These are phyloP conservation scores for Leptinotarsa peninsularis DNA, from an alignment of 2,888 invertebrate species.

Conservation along the genomic window DNA sequence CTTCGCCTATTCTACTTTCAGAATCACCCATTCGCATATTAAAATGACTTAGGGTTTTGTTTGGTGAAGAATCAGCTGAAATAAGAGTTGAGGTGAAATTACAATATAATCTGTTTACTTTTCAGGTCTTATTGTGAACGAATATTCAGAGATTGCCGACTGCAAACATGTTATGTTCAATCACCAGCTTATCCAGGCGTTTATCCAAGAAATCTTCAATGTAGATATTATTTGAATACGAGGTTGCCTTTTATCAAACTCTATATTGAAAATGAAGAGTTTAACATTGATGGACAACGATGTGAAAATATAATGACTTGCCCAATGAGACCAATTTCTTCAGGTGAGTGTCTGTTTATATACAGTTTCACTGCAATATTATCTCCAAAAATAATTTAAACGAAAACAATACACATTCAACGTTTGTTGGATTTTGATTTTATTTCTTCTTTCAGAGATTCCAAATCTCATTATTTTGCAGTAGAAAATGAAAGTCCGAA, in stretches of 20 bases:
- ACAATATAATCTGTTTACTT: slow-evolving; percentile 40
- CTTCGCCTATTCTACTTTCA: too few relatives aligned
- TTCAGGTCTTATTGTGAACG: slow-evolving; percentile 87
- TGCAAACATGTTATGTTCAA: slow-evolving; percentile 94
- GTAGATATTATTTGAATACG: slow-evolving; percentile 91
- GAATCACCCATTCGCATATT: too few relatives aligned
- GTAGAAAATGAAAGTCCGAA: too few relatives aligned
- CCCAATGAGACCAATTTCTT: slow-evolving; percentile 91
- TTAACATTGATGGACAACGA: slow-evolving; percentile 92
- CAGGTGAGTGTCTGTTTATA: slow-evolving; percentile 68
- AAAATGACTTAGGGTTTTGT: too few relatives aligned
- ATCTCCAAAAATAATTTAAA: too few relatives aligned
- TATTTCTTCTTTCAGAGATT: too few relatives aligned
- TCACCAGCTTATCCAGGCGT: slow-evolving; percentile 94
- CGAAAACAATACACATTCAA: too few relatives aligned
- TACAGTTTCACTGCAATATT: too few relatives aligned
- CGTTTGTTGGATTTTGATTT: too few relatives aligned
- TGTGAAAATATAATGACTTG: slow-evolving; percentile 96
- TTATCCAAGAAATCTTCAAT: slow-evolving; percentile 90
- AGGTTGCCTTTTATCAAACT: slow-evolving; percentile 89
- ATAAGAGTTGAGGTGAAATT: not conserved
- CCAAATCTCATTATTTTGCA: too few relatives aligned
- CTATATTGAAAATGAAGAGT: slow-evolving; percentile 93
- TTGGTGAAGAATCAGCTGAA: too few relatives aligned
- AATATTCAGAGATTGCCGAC: slow-evolving; percentile 86